Evolutionary conservation across 2,113 vertebrate genomes (phyloP).

Genomic region (Nestor notabilis): DNA sequence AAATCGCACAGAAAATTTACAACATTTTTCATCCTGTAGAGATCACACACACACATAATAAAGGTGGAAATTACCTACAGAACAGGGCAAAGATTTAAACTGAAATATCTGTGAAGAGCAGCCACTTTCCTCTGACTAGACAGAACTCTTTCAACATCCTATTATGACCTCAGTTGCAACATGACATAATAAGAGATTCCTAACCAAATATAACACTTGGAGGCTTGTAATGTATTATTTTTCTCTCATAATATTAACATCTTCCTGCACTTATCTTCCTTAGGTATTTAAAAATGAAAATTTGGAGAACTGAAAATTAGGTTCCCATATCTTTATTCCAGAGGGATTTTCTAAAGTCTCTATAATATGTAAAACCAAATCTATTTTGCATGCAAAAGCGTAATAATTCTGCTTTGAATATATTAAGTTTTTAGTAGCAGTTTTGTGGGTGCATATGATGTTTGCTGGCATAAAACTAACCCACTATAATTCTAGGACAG

Average conservation of each 20-base stretch:
- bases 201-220: neutral
- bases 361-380: neutral
- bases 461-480: neutral
- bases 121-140: neutral
- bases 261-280: neutral
- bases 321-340: neutral
- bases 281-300: neutral
- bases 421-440: neutral
- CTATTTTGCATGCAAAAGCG: neutral
- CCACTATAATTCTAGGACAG: neutral
- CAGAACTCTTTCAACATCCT: slow-evolving; percentile 18
- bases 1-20: slow-evolving; percentile 63
- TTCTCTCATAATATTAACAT: neutral
- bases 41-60: neutral
- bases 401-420: neutral
- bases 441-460: neutral
- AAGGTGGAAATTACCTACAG: slow-evolving; percentile 33
- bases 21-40: slow-evolving; percentile 60
- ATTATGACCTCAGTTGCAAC: slow-evolving; percentile 7
- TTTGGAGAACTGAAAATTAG: neutral
- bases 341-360: neutral
- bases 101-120: slow-evolving; percentile 42
- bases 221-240: neutral
- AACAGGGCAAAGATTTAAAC: slow-evolving; percentile 59
- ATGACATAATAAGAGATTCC: neutral